Percentiles rank a stretch among this genome's conserved stretches.
Conservation (phyloP, 2,113 vertebrate genomes). For the Orycteropus afer region DNA sequence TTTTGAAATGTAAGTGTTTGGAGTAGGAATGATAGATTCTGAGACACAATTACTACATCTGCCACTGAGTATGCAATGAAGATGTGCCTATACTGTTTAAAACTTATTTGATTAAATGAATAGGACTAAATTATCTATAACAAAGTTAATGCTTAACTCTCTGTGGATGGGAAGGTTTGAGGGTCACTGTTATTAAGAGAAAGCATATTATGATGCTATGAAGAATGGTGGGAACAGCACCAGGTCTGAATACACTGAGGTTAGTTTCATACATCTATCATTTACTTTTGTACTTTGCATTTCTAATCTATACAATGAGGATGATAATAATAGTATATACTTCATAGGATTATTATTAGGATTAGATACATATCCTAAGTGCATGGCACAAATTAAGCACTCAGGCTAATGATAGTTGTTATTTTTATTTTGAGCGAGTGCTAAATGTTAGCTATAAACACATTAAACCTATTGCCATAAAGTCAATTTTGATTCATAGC, state of each 20-base stretch:
- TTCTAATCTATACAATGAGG: neutral
- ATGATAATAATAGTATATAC: no score
- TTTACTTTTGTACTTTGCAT: neutral
- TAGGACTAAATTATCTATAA: neutral
- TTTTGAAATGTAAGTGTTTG: slow-evolving; percentile 28
- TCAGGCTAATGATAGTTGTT: neutral
- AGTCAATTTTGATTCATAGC: neutral
- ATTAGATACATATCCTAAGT: neutral
- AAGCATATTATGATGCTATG: neutral
- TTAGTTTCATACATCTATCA: neutral
- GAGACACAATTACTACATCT: neutral
- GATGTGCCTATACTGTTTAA: neutral
- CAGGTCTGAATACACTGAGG: neutral
- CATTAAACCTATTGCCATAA: neutral
- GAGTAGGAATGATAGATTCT: neutral
- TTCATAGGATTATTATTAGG: no score
- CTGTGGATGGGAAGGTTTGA: neutral
- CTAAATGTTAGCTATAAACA: neutral
- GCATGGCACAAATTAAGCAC: neutral
- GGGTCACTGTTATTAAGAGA: neutral
- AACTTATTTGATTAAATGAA: neutral
- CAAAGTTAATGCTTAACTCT: neutral
- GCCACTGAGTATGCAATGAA: neutral
- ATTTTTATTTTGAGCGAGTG: slow-evolving; percentile 41
- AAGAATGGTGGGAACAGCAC: neutral